Conservation (phyloP, 37 sponge, comb jelly and placozoan genomes). For the Oopsacas minuta region DNA sequence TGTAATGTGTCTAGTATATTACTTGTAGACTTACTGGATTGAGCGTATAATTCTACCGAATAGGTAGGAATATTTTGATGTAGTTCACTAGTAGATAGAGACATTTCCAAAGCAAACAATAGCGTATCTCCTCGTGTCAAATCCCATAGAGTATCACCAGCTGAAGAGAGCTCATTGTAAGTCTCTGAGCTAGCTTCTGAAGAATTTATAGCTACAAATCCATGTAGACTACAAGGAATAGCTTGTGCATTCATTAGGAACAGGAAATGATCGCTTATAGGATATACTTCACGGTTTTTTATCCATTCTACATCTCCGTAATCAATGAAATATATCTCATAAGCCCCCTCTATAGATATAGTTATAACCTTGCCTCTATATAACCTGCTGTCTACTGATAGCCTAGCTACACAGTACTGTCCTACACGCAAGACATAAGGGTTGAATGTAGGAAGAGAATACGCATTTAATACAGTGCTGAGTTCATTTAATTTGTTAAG, state of each 20-base stretch:
- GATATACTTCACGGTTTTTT: not conserved
- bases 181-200: not conserved
- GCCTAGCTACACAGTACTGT: not conserved
- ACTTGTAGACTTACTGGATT: not conserved
- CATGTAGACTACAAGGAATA: not conserved
- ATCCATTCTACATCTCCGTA: constrained; percentile 60
- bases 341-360: not conserved
- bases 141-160: not conserved
- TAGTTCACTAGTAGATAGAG: not conserved
- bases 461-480: not conserved
- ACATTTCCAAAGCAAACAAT: not conserved
- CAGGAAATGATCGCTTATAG: not conserved
- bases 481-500: constrained; percentile 9
- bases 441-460: not conserved
- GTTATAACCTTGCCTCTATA: constrained; percentile 43
- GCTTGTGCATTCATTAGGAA: not conserved
- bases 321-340: constrained; percentile 42
- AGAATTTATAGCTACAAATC: not conserved
- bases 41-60: not conserved
- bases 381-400: constrained; percentile 20
- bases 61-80: not conserved
- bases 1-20: not conserved
- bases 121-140: not conserved
- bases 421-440: not conserved
- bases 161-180: not conserved